These are phyloP conservation scores for Apodemus sylvaticus DNA, from an alignment of 2,113 vertebrate species.

Conservation along the genomic window DNA sequence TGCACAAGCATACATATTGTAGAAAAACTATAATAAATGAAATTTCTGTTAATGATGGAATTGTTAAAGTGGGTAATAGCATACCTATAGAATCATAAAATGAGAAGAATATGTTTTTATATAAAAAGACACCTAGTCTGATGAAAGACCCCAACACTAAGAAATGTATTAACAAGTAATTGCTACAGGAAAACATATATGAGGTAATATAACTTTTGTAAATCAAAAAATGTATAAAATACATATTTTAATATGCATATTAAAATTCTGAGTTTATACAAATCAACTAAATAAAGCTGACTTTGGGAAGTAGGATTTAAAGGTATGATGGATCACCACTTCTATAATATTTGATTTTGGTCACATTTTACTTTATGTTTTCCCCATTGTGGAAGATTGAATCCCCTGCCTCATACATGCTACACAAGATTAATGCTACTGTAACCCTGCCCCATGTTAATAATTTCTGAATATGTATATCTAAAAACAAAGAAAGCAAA, in stretches of 20 bases:
- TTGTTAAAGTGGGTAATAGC: background rate
- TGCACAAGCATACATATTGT: background rate
- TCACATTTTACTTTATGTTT: background rate
- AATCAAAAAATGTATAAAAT: background rate
- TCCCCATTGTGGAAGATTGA: background rate
- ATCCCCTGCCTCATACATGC: background rate
- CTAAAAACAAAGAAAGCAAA: background rate
- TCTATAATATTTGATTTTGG: conserved; percentile 11
- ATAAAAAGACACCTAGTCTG: background rate
- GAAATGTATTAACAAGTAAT: background rate
- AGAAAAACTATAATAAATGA: conserved; percentile 9
- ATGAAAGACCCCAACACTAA: background rate
- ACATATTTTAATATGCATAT: background rate
- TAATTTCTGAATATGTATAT: conserved; percentile 18
- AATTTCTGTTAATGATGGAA: conserved; percentile 26
- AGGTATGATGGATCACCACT: background rate
- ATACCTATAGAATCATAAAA: background rate
- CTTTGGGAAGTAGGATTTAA: background rate
- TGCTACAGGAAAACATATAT: background rate
- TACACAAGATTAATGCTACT: background rate
- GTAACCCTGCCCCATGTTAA: background rate
- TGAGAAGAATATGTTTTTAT: background rate
- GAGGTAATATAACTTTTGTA: background rate
- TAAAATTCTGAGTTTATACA: conserved; percentile 26
- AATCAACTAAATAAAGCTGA: background rate